Conservation (phyloP, 2,113 vertebrate genomes). For the Chamaea fasciata region DNA sequence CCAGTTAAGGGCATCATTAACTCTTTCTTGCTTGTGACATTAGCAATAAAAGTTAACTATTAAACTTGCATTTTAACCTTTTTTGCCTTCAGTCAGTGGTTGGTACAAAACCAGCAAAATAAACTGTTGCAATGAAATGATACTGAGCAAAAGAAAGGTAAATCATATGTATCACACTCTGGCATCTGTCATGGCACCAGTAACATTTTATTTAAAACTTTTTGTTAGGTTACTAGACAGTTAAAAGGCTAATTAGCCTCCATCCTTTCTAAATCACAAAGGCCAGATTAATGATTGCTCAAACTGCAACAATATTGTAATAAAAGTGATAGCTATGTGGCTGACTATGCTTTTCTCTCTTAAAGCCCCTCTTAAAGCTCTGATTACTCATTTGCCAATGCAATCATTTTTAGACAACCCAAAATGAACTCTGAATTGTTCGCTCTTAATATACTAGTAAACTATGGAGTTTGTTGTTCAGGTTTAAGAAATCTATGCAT, state of each 20-base stretch:
- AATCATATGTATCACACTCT: slow-evolving; percentile 1
- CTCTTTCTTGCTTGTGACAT: slow-evolving; percentile 29
- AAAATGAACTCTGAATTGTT: neutral
- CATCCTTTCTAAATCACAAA: slow-evolving; percentile 62
- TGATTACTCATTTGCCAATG: slow-evolving; percentile 36
- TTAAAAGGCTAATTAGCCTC: slow-evolving; percentile 45
- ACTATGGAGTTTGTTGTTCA: neutral
- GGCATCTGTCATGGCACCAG: slow-evolving; percentile 36
- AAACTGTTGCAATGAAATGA: slow-evolving; percentile 9
- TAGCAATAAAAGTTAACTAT: slow-evolving; percentile 75
- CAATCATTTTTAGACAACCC: neutral
- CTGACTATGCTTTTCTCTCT: neutral
- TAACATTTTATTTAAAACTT: slow-evolving; percentile 33
- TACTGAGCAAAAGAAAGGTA: slow-evolving; percentile 23
- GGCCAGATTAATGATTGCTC: slow-evolving; percentile 66
- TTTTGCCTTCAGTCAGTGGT: slow-evolving; percentile 22
- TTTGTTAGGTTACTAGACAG: neutral
- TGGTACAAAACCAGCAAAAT: slow-evolving; percentile 51
- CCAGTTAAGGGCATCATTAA: slow-evolving; percentile 8
- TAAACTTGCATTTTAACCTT: slow-evolving; percentile 62
- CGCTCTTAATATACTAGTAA: neutral
- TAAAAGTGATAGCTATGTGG: neutral
- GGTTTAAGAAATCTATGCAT: neutral
- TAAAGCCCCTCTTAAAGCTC: neutral
- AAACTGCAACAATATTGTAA: slow-evolving; percentile 19